These are phyloP conservation scores for Hippocampus barbouri DNA, from an alignment of 2,113 vertebrate species.

Conservation along the genomic window DNA sequence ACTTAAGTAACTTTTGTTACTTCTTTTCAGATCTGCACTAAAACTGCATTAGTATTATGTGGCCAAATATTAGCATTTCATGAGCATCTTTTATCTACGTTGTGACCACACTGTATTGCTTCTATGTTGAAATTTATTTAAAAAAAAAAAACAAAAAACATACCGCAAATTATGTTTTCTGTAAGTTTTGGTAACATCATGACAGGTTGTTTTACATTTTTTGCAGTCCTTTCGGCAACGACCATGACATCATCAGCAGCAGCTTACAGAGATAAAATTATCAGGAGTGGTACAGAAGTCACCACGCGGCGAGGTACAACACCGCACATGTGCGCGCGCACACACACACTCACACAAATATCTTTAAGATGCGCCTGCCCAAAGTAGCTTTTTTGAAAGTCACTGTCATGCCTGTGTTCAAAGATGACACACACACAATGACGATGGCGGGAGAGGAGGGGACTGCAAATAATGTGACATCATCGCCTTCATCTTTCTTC, in stretches of 20 bases:
- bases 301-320: constrained; percentile 1
- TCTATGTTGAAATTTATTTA: background rate
- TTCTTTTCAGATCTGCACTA: background rate
- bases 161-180: background rate
- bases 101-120: background rate
- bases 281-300: constrained; percentile 14
- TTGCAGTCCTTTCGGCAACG: background rate
- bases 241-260: constrained; percentile 9
- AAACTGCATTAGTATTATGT: background rate
- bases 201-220: background rate
- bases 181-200: background rate
- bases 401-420: constrained; percentile 18
- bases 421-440: constrained; percentile 23
- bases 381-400: background rate
- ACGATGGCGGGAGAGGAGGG: no score
- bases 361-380: background rate
- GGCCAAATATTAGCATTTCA: background rate
- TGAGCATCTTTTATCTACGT: background rate
- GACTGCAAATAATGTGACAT: no score
- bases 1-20: no score
- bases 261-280: constrained; percentile 8
- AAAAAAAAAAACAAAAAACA: background rate
- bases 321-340: constrained; percentile 13
- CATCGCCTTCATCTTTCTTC: background rate
- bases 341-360: constrained; percentile 24